Evolutionary conservation across 2,113 vertebrate genomes (phyloP).

Genomic region (Antechinus flavipes): DNA sequence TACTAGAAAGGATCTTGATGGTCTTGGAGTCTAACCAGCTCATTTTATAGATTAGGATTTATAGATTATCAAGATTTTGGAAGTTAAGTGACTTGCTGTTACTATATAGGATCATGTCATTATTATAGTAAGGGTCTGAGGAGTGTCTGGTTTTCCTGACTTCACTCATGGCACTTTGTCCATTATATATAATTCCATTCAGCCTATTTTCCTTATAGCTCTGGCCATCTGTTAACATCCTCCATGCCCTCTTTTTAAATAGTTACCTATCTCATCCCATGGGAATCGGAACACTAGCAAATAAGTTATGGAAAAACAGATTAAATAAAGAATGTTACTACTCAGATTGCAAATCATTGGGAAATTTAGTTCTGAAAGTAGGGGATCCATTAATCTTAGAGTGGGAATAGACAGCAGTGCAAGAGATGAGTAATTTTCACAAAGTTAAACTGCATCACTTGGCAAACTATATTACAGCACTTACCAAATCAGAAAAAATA

Average conservation of each 20-base stretch:
- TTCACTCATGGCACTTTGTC: background rate
- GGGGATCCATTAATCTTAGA: constrained; percentile 36
- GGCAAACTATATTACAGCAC: background rate
- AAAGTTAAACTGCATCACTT: constrained; percentile 19
- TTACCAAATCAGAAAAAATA: background rate
- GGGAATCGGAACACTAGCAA: background rate
- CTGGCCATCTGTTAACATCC: background rate
- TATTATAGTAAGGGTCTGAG: background rate
- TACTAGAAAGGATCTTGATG: background rate
- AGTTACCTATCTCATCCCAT: background rate
- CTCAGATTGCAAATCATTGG: background rate
- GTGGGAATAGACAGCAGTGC: constrained; percentile 14
- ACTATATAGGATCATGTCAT: background rate
- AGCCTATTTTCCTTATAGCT: background rate
- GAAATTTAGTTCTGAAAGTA: constrained; percentile 56
- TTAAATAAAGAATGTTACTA: background rate
- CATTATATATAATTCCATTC: background rate
- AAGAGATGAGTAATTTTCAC: constrained; percentile 46
- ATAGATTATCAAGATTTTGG: background rate
- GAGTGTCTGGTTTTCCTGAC: background rate
- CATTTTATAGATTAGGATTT: background rate
- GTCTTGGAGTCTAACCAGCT: background rate
- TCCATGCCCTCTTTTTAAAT: background rate
- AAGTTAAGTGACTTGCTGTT: background rate
- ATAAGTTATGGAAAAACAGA: background rate